These are phyloP conservation scores for Porites lobata DNA, from an alignment of 92 coral and sea anemone species.

Conservation along the genomic window DNA sequence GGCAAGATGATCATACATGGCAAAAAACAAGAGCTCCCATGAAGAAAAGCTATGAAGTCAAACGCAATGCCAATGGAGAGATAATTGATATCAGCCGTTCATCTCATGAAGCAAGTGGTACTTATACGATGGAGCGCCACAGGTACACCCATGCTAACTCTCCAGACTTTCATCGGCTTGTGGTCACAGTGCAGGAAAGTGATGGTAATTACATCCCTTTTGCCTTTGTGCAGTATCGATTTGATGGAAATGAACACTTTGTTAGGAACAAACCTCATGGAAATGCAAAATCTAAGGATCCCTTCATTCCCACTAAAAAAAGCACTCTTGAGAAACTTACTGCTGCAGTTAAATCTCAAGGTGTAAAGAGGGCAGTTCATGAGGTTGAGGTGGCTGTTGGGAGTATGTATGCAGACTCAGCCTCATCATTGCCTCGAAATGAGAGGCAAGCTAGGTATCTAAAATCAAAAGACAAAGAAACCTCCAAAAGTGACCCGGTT, in stretches of 20 bases:
- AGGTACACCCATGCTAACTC: constrained; percentile 61
- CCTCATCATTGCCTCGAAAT: constrained; percentile 55
- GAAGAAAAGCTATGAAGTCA: constrained; percentile 39
- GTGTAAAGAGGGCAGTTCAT: constrained; percentile 59
- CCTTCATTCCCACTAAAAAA: constrained; percentile 72
- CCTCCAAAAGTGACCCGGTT: constrained; percentile 43
- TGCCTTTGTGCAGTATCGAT: constrained; percentile 65
- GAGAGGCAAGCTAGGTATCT: constrained; percentile 34
- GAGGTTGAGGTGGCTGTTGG: constrained; percentile 56
- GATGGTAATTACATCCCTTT: constrained; percentile 47
- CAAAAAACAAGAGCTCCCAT: constrained; percentile 51
- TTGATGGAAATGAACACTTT: constrained; percentile 46
- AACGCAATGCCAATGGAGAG: constrained; percentile 17
- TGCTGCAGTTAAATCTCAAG: constrained; percentile 49
- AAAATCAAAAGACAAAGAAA: constrained; percentile 43
- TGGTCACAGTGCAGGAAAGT: constrained; percentile 45
- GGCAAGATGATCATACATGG: constrained; percentile 71
- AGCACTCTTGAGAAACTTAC: constrained; percentile 66
- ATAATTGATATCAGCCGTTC: constrained; percentile 22
- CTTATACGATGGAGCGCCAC: constrained; percentile 50
- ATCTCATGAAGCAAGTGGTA: constrained; percentile 9
- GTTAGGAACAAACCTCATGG: constrained; percentile 74
- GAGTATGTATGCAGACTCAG: constrained; percentile 49
- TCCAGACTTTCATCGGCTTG: constrained; percentile 60
- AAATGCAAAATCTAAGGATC: constrained; percentile 59